Percentiles rank a stretch among this genome's conserved stretches.
Evolutionary conservation across 2,888 invertebrate species (phyloP).

Genomic region (Tanytarsus gracilentus): DNA sequence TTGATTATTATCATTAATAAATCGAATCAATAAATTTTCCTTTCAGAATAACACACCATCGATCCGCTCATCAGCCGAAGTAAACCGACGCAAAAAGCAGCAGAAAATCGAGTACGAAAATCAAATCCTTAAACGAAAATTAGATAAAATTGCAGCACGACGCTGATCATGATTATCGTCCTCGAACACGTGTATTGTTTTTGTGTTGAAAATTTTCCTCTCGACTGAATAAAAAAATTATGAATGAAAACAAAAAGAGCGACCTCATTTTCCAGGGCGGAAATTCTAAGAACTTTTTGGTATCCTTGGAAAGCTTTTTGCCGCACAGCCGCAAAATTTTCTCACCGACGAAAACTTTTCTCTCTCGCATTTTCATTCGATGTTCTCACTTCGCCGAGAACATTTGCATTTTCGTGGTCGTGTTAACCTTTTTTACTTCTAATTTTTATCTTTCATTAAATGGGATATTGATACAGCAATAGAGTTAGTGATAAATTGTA

Average conservation of each 20-base stretch:
- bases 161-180: no score
- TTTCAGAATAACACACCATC: not conserved
- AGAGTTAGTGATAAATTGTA: no score
- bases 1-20: no score
- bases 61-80: constrained; percentile 43
- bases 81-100: constrained; percentile 48
- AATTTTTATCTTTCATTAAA: no score
- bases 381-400: no score
- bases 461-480: no score
- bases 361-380: not conserved
- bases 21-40: no score
- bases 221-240: constrained; percentile 3
- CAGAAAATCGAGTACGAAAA: constrained; percentile 51
- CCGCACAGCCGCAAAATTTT: constrained; percentile 4
- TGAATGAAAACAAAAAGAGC: not conserved
- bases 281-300: no score
- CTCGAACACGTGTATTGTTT: no score
- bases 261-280: not conserved
- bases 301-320: not conserved
- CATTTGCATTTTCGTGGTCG: no score
- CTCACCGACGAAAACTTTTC: not conserved
- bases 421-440: no score
- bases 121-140: constrained; percentile 37
- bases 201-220: no score
- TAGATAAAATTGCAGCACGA: constrained; percentile 17